A percentile compares a stretch with the other conserved stretches of the same genome.
These are phyloP conservation scores for Tipula helvola DNA, from an alignment of 2,888 invertebrate species.

Conservation along the genomic window DNA sequence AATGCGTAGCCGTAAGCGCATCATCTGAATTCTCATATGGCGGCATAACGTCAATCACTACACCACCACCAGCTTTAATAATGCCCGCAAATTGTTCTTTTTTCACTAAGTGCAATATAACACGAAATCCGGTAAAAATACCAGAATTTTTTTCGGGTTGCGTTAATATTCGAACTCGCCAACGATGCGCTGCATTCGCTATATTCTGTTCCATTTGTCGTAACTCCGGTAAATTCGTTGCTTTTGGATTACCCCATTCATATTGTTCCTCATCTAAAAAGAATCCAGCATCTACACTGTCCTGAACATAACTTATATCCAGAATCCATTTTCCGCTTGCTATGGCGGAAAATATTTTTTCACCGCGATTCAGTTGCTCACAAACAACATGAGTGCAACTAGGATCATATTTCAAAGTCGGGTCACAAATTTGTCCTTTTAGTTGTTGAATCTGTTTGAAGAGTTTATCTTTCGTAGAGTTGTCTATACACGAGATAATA, in stretches of 20 bases:
- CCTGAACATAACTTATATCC: slow-evolving; percentile 62
- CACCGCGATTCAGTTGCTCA: slow-evolving; percentile 62
- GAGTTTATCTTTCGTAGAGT: not conserved
- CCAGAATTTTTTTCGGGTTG: slow-evolving; percentile 37
- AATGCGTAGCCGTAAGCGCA: slow-evolving; percentile 26
- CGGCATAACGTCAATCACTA: slow-evolving; percentile 40
- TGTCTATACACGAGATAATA: slow-evolving; percentile 29
- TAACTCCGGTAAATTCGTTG: slow-evolving; percentile 36
- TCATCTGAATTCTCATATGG: slow-evolving; percentile 23
- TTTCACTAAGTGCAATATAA: slow-evolving; percentile 47
- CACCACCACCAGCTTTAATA: slow-evolving; percentile 65
- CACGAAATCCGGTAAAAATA: slow-evolving; percentile 41
- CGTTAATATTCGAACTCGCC: slow-evolving; percentile 48
- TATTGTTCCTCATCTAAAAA: slow-evolving; percentile 65
- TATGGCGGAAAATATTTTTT: slow-evolving; percentile 75
- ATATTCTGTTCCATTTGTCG: slow-evolving; percentile 38
- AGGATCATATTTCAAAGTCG: slow-evolving; percentile 41
- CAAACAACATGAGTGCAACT: slow-evolving; percentile 66
- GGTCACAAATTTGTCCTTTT: slow-evolving; percentile 23
- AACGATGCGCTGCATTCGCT: slow-evolving; percentile 49
- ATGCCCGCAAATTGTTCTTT: slow-evolving; percentile 53
- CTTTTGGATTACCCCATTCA: slow-evolving; percentile 73
- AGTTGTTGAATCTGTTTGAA: slow-evolving; percentile 14
- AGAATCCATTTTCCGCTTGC: slow-evolving; percentile 85
- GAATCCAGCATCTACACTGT: slow-evolving; percentile 44